Conservation (phyloP, 2,113 vertebrate species). For the Anoura caudifer region DNA sequence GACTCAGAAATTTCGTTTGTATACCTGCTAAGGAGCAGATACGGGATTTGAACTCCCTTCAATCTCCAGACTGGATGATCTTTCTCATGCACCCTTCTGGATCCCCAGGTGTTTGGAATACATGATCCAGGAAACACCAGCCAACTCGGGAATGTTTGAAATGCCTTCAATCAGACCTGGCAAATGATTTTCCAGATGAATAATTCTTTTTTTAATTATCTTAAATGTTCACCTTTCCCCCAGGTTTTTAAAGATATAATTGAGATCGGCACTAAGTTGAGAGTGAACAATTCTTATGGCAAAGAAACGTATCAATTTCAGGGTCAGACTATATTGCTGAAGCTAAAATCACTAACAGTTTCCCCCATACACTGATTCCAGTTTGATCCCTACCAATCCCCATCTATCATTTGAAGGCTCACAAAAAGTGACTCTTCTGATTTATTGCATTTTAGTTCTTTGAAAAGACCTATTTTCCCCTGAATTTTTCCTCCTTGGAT, state of each 20-base stretch:
- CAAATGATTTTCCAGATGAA: not conserved
- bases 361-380: not conserved
- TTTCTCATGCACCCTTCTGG: not conserved
- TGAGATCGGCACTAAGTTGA: not conserved
- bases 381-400: not conserved
- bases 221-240: not conserved
- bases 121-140: not conserved
- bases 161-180: not conserved
- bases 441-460: not conserved
- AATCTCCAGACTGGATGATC: not conserved
- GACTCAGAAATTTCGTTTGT: not conserved
- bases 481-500: not conserved
- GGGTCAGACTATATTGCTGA: not conserved
- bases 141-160: not conserved
- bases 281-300: not conserved
- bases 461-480: not conserved
- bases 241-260: not conserved
- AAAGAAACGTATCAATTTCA: not conserved
- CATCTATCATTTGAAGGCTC: not conserved
- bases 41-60: not conserved
- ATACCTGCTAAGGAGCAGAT: not conserved
- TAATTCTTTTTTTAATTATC: not conserved
- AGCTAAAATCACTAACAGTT: not conserved
- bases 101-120: not conserved
- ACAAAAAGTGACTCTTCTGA: not conserved